Percentiles rank a stretch among this genome's conserved stretches.
Evolutionary conservation across 2,797 vertebrate species (phyloP).

Genomic region (Lycodopsis pacificus): DNA sequence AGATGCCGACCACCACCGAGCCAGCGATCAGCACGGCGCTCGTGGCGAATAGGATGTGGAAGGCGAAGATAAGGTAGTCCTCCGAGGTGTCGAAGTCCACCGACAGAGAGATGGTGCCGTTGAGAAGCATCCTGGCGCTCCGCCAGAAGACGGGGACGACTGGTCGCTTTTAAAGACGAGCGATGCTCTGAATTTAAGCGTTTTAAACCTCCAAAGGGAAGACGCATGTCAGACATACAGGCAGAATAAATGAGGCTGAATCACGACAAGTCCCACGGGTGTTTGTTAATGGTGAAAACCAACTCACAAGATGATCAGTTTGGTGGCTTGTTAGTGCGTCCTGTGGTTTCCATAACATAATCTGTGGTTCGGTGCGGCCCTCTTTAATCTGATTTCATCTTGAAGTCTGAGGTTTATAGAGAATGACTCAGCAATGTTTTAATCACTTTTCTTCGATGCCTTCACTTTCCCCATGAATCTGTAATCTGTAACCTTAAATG

Average conservation of each 20-base stretch:
- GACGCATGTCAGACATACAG: not conserved
- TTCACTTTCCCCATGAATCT: not conserved
- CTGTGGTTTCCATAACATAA: not conserved
- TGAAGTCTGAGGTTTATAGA: too few species aligned
- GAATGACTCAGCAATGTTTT: not conserved
- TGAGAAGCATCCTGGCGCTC: conserved; percentile 74
- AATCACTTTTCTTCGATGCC: not conserved
- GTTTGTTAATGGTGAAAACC: not conserved
- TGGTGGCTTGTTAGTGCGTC: not conserved
- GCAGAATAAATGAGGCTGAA: not conserved
- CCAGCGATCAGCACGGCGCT: conserved; percentile 79
- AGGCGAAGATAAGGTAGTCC: conserved; percentile 83
- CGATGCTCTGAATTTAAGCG: not conserved
- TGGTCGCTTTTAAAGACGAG: conserved; percentile 49
- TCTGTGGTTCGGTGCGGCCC: not conserved
- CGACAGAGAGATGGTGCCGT: conserved; percentile 77
- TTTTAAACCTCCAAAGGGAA: conserved; percentile 22
- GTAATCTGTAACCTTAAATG: not conserved
- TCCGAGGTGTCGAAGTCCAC: conserved; percentile 79
- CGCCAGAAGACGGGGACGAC: not conserved
- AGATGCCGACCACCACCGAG: conserved; percentile 81
- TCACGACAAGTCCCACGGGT: not conserved
- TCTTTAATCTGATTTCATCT: not conserved
- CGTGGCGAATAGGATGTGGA: conserved; percentile 84
- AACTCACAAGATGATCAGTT: not conserved